Percentiles rank a stretch among this genome's conserved stretches.
Conservation (phyloP, 2,797 vertebrate species). For the Caiman crocodilus region DNA sequence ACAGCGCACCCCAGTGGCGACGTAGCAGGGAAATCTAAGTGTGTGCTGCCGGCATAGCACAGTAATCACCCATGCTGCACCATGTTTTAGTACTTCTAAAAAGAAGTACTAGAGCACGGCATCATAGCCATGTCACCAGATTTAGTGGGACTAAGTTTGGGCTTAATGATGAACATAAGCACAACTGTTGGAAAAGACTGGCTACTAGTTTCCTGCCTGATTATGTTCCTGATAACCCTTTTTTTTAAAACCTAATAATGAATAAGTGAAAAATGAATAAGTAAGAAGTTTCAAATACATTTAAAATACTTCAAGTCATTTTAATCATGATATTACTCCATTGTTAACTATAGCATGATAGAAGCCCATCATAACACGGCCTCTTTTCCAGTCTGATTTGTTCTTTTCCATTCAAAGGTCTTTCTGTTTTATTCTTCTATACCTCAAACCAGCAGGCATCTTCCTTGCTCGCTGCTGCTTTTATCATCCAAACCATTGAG, state of each 20-base stretch:
- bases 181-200: neutral
- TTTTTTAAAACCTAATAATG: neutral
- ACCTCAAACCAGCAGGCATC: fast-evolving
- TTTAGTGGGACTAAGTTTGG: neutral
- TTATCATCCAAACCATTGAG: neutral
- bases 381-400: neutral
- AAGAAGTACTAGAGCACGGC: no score
- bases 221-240: neutral
- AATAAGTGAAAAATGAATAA: neutral
- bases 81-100: no score
- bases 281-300: neutral
- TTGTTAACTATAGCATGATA: neutral
- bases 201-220: neutral
- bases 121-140: neutral
- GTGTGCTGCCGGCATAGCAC: no score
- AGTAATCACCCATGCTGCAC: no score
- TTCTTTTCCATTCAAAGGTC: neutral
- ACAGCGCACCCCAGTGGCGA: no score
- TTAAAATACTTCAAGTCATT: neutral
- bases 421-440: neutral
- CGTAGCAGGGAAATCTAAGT: no score
- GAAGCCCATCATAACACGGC: neutral
- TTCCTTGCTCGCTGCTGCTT: neutral
- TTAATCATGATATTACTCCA: neutral
- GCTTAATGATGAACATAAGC: neutral